A percentile compares a stretch with the other conserved stretches of the same genome.
These are phyloP conservation scores for Otus sunia DNA, from an alignment of 2,113 vertebrate genomes.

Conservation along the genomic window DNA sequence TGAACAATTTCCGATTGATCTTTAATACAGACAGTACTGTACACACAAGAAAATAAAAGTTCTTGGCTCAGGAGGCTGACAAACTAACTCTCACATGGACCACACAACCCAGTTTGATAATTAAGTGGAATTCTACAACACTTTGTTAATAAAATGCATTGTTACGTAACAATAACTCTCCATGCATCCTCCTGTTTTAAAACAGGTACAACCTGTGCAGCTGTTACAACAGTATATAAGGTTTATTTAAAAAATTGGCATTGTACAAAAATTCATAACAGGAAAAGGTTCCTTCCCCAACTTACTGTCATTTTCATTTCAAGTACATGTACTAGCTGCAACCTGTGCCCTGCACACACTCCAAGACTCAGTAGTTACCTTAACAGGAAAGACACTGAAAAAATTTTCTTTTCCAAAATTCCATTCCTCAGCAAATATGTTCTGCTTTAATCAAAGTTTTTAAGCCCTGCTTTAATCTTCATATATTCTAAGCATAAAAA, in stretches of 20 bases:
- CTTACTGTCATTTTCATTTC: not conserved
- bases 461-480: not conserved
- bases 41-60: not conserved
- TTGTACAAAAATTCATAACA: not conserved
- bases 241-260: not conserved
- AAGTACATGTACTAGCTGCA: not conserved
- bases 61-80: not conserved
- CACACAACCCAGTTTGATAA: not conserved
- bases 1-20: not conserved
- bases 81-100: not conserved
- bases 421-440: not conserved
- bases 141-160: not conserved
- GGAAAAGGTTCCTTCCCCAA: accelerated
- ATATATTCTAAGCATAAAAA: not conserved
- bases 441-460: not conserved
- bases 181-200: not conserved
- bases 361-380: not conserved
- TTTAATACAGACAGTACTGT: not conserved
- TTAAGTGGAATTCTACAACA: not conserved
- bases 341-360: not conserved
- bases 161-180: not conserved
- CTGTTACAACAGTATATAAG: not conserved
- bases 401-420: not conserved
- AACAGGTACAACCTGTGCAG: not conserved
- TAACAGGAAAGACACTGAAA: not conserved